Base-by-base conservation (phyloP, 2,113 vertebrate species). In the Calidris pygmaea region DNA sequence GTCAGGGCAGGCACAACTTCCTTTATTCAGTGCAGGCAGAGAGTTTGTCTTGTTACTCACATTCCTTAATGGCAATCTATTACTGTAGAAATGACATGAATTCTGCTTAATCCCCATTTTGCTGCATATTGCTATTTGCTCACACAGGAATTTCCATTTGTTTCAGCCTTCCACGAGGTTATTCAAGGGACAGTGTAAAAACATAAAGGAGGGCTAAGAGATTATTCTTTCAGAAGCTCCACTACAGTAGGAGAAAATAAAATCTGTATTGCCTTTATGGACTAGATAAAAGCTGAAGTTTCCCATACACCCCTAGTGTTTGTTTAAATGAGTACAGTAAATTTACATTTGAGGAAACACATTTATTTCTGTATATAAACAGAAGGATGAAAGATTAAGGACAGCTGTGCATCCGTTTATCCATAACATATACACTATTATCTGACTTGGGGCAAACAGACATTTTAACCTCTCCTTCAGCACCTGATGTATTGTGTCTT, bases 281-380 rank as follows among this genome's bases (percentile, higher is more conserved):
- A 74, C 74, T 41, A 87, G 89, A 96, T 88, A 88, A 82, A 89
- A 58, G 48, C 60, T 79, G 77, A 94, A 45, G 22, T 92, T 96
- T 94, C 79, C 90, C 91, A 53, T 88, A 72, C 47, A 74, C 39
- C 35, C 0, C 0, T 30, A 76, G 37, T 43, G 43, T 95, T 92
- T 94, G 89, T 89, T 96, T 95, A 89, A 95, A 89, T 68, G n/a
- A 75, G 45, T 87, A 87, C 62, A 73, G 66, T 93, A 70, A 96
- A 74, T 87, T 94, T 55, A 87, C 59, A 58, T 94, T 90, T 79
- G 70, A 93, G 91, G 92, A 97, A 96, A 83, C 86, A 72, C 89
- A 76, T 96, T 96, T 95, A 90, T 94, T 91, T 91, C 81, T 85
- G 53, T 70, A 48, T 77, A 91, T 94, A 95, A 96, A 96, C 89